Evolutionary conservation across 2,888 invertebrate species (phyloP).

Genomic region (Heliconius cydno): DNA sequence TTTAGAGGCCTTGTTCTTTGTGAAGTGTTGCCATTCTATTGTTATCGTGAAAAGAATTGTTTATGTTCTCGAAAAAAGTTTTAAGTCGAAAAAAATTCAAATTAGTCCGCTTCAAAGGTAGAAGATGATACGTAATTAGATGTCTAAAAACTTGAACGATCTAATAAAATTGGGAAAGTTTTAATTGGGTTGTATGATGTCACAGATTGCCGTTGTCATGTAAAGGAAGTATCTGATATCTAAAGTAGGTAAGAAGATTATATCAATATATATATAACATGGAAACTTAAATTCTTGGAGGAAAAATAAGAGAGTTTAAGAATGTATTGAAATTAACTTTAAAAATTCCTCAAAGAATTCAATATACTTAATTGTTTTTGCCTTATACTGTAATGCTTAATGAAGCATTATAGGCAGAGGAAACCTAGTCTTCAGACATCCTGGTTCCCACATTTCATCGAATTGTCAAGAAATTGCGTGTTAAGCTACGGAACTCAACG

Average conservation of each 20-base stretch:
- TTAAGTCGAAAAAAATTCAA: conserved; percentile 22
- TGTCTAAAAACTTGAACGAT: conserved; percentile 24
- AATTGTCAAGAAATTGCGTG: too few relatives aligned
- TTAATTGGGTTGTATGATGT: conserved; percentile 23
- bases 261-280: neutral
- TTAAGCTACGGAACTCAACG: too few relatives aligned
- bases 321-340: too few relatives aligned
- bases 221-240: conserved; percentile 4
- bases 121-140: conserved; percentile 21
- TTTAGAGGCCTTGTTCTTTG: conserved; percentile 20
- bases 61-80: conserved; percentile 34
- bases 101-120: conserved; percentile 19
- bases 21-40: conserved; percentile 32
- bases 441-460: too few relatives aligned
- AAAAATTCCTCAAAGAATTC: too few relatives aligned
- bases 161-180: conserved; percentile 26
- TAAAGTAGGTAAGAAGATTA: neutral
- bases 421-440: too few relatives aligned
- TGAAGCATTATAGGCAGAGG: too few relatives aligned
- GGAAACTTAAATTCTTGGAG: too few relatives aligned
- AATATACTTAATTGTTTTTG: too few relatives aligned
- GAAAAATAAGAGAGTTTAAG: too few relatives aligned
- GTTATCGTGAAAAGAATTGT: conserved; percentile 38
- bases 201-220: conserved; percentile 3
- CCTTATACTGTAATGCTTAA: too few relatives aligned